Evolutionary conservation across 2,113 vertebrate species (phyloP).

Genomic region (Tricholaema leucomelas): DNA sequence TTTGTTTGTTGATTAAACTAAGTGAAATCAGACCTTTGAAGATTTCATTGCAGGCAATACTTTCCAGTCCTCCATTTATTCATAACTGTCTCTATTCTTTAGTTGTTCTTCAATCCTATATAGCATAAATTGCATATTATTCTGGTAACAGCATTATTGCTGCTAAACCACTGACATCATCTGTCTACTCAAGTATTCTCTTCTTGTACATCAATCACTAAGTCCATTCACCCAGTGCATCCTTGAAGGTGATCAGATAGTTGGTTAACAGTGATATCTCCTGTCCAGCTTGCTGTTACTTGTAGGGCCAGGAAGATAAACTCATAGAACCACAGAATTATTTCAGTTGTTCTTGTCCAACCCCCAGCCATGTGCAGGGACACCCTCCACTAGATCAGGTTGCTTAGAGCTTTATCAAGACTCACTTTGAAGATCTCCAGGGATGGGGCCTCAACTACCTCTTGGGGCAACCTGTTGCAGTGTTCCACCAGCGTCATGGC

Average conservation of each 20-base stretch:
- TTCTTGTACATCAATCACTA: background rate
- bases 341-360: too few species aligned
- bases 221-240: background rate
- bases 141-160: background rate
- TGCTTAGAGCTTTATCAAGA: too few species aligned
- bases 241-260: background rate
- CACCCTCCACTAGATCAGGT: too few species aligned
- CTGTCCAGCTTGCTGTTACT: background rate
- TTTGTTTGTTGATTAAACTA: background rate
- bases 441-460: too few species aligned
- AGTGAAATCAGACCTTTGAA: conserved; percentile 5
- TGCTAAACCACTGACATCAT: background rate
- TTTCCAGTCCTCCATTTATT: background rate
- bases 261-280: background rate
- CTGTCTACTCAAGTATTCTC: background rate
- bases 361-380: too few species aligned
- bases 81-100: background rate
- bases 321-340: too few species aligned
- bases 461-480: too few species aligned
- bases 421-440: too few species aligned
- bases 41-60: background rate
- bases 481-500: too few species aligned
- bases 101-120: background rate
- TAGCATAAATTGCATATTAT: background rate
- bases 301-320: background rate